Conservation (phyloP, 2,888 invertebrate species). For the Fragum fragum region DNA sequence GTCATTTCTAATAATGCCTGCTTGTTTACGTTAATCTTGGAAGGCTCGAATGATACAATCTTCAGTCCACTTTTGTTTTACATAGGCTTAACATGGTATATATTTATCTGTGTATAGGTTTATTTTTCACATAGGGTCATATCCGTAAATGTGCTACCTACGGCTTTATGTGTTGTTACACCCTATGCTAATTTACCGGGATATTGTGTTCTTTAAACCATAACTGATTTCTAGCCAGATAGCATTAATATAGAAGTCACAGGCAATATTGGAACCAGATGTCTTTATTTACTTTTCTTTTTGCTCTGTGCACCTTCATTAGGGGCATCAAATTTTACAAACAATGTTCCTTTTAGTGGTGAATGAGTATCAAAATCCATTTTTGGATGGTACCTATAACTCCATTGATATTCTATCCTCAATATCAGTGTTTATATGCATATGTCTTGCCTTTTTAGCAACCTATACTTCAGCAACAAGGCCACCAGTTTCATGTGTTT, state of each 20-base stretch:
- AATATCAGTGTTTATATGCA: conserved; percentile 49
- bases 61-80: conserved; percentile 36
- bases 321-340: conserved; percentile 46
- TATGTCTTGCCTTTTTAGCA: conserved; percentile 22
- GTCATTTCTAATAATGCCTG: conserved; percentile 35
- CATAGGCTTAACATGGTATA: conserved; percentile 51
- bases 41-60: conserved; percentile 27
- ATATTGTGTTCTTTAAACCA: conserved; percentile 40
- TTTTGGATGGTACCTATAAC: conserved; percentile 44
- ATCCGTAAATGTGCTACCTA: conserved; percentile 40
- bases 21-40: conserved; percentile 31
- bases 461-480: background rate
- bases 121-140: conserved; percentile 28
- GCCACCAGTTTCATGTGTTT: conserved; percentile 23
- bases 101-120: conserved; percentile 34
- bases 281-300: conserved; percentile 10
- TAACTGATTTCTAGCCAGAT: background rate
- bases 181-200: conserved; percentile 45
- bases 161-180: conserved; percentile 40
- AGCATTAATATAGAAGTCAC: conserved; percentile 15
- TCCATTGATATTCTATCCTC: conserved; percentile 48
- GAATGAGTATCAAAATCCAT: conserved; percentile 28
- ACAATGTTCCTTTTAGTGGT: conserved; percentile 26
- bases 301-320: conserved; percentile 31
- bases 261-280: conserved; percentile 14